phyloP scores from a whole-genome alignment of 2,113 vertebrate species.

The Rhinoderma darwinii region DNA sequence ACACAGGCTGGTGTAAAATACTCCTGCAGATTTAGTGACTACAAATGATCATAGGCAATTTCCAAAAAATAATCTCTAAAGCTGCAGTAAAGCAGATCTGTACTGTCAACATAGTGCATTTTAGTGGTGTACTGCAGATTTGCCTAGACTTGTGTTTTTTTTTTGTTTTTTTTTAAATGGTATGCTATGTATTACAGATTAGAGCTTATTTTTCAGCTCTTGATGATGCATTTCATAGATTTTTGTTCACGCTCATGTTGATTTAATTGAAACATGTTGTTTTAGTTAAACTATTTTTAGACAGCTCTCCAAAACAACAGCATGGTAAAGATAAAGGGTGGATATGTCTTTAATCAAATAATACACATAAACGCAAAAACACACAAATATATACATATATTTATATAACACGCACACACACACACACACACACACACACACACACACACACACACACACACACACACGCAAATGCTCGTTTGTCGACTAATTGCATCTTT shows the following conservation, averaged over 20 bases:
- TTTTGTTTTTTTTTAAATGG: not conserved
- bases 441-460: too few relatives aligned
- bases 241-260: conserved; percentile 17
- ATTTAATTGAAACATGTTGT: conserved; percentile 16
- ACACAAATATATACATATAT: not conserved
- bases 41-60: not conserved
- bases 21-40: not conserved
- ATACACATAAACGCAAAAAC: not conserved
- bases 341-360: not conserved
- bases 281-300: not conserved
- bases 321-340: not conserved
- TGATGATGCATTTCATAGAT: not conserved
- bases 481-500: too few relatives aligned
- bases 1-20: not conserved
- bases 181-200: not conserved
- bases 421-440: too few relatives aligned
- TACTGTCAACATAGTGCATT: not conserved
- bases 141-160: not conserved
- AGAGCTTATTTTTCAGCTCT: not conserved
- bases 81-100: not conserved
- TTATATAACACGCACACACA: too few relatives aligned
- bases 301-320: not conserved
- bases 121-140: not conserved
- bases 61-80: not conserved
- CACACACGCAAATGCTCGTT: too few relatives aligned